phyloP scores from a whole-genome alignment of 1,140 invertebrate species.

The Papilio polyxenes region DNA sequence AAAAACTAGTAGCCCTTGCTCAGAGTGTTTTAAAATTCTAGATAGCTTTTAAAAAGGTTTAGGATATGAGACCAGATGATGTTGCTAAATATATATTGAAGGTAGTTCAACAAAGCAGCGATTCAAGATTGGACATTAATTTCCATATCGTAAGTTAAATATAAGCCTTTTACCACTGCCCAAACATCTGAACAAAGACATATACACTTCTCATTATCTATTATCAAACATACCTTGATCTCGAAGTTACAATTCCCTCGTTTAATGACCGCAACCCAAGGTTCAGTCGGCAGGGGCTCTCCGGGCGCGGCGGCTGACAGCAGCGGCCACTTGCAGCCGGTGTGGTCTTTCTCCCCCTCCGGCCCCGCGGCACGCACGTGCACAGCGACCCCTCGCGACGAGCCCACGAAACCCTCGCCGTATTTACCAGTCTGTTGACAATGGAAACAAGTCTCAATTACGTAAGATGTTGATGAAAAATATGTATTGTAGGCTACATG shows the following conservation, averaged over 20 bases:
- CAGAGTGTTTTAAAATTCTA: background rate
- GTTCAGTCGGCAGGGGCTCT: constrained; percentile 77
- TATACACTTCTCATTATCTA: background rate
- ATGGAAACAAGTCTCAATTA: background rate
- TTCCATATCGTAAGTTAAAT: background rate
- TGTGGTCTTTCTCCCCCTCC: constrained; percentile 81
- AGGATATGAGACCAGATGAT: background rate
- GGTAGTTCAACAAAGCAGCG: background rate
- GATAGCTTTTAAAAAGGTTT: background rate
- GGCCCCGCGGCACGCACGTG: constrained; percentile 82
- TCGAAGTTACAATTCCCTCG: constrained; percentile 88
- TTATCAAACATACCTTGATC: constrained; percentile 80
- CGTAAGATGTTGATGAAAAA: background rate
- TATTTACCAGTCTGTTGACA: constrained; percentile 84
- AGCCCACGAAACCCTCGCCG: constrained; percentile 83
- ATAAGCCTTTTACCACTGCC: too few species aligned
- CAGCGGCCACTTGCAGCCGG: constrained; percentile 84
- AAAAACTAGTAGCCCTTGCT: constrained; percentile 6
- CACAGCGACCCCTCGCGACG: constrained; percentile 70
- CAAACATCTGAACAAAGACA: background rate
- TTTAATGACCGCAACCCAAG: constrained; percentile 89
- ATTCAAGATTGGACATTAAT: background rate
- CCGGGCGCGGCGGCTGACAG: constrained; percentile 76
- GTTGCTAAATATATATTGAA: background rate
- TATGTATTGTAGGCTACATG: background rate